Conservation (phyloP, 1,140 invertebrate genomes). For the Nasonia vitripennis region DNA sequence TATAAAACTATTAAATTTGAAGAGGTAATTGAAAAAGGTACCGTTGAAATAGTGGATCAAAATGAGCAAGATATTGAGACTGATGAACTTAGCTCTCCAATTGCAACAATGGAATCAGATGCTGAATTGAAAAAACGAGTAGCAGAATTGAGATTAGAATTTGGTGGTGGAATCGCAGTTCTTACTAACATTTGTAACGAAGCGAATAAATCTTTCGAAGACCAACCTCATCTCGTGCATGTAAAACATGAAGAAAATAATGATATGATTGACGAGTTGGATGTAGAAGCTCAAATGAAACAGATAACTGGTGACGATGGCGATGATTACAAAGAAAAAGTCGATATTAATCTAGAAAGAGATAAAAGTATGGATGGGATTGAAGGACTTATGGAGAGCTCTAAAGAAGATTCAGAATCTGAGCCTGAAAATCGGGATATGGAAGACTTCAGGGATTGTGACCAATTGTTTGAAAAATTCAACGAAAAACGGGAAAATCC, state of each 20-base stretch:
- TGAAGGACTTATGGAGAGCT: conserved; percentile 72
- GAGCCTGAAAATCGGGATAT: conserved; percentile 67
- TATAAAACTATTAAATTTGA: conserved; percentile 41
- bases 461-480: conserved; percentile 47
- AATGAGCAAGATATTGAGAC: conserved; percentile 63
- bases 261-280: conserved; percentile 69
- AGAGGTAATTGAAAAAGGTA: conserved; percentile 55
- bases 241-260: conserved; percentile 55
- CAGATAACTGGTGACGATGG: conserved; percentile 72
- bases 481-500: background rate
- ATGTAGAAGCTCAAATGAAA: conserved; percentile 72
- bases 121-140: conserved; percentile 69
- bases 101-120: conserved; percentile 69
- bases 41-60: conserved; percentile 70
- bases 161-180: conserved; percentile 61
- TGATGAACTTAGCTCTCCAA: conserved; percentile 68
- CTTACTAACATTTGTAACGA: conserved; percentile 54
- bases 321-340: conserved; percentile 70
- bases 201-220: conserved; percentile 53
- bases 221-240: conserved; percentile 9
- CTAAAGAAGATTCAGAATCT: conserved; percentile 68
- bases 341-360: conserved; percentile 63
- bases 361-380: conserved; percentile 71
- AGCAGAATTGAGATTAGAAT: conserved; percentile 73
- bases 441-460: conserved; percentile 61